Evolutionary conservation across 2,113 vertebrate genomes (phyloP).

Genomic region (Rhinogobius similis): DNA sequence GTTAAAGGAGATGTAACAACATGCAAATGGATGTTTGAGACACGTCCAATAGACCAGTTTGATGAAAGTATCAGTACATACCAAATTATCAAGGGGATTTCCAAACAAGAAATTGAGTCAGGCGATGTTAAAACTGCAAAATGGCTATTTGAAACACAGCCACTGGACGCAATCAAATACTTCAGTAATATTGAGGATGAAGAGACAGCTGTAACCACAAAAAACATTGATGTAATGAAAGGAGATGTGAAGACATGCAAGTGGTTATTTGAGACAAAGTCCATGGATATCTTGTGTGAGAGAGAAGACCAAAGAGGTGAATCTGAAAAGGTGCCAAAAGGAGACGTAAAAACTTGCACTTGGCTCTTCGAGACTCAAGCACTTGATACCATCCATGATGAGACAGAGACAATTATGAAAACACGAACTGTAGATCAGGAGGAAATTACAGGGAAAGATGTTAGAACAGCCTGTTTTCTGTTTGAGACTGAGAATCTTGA

Average conservation of each 20-base stretch:
- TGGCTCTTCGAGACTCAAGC: slow-evolving; percentile 91
- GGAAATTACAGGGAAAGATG: slow-evolving; percentile 86
- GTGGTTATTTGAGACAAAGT: slow-evolving; percentile 93
- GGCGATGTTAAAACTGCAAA: slow-evolving; percentile 92
- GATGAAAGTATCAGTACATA: slow-evolving; percentile 84
- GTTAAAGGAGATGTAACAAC: slow-evolving; percentile 87
- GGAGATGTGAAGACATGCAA: slow-evolving; percentile 90
- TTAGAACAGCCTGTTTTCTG: slow-evolving; percentile 82
- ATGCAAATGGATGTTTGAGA: slow-evolving; percentile 95
- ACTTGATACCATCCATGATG: slow-evolving; percentile 82
- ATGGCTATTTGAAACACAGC: slow-evolving; percentile 94
- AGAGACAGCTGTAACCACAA: slow-evolving; percentile 63
- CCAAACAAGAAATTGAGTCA: slow-evolving; percentile 87
- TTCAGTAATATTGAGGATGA: slow-evolving; percentile 84
- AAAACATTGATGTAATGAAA: slow-evolving; percentile 77
- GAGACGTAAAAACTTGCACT: slow-evolving; percentile 88
- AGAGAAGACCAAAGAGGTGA: slow-evolving; percentile 71
- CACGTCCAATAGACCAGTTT: slow-evolving; percentile 89
- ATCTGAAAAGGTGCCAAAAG: slow-evolving; percentile 79
- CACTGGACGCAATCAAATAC: slow-evolving; percentile 88
- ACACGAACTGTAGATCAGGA: slow-evolving; percentile 81
- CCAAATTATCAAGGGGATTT: slow-evolving; percentile 90
- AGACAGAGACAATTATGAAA: slow-evolving; percentile 76
- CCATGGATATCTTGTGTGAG: slow-evolving; percentile 88
- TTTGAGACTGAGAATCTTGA: slow-evolving; percentile 90